Evolutionary conservation across 2,888 invertebrate species (phyloP).

Genomic region (Thyatira batis): DNA sequence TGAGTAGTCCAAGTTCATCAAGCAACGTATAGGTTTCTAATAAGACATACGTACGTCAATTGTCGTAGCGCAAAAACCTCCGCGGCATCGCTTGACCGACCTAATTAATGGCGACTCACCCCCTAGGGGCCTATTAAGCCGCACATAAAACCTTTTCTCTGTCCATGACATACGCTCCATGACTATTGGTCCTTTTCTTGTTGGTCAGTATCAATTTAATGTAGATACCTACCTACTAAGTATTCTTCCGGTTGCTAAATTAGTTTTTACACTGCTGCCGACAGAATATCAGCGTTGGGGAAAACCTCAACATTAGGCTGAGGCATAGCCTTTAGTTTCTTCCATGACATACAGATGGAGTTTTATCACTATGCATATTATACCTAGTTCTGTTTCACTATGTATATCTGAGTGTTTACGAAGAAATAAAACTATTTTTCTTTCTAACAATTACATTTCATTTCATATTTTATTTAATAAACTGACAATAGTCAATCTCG

Average conservation of each 20-base stretch:
- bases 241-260: neutral
- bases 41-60: slow-evolving; percentile 60
- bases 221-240: slow-evolving; percentile 1
- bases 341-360: too few relatives aligned
- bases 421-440: too few relatives aligned
- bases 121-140: slow-evolving; percentile 66
- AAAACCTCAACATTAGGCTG: too few relatives aligned
- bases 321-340: too few relatives aligned
- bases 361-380: too few relatives aligned
- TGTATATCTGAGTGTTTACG: too few relatives aligned
- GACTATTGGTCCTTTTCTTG: slow-evolving; percentile 54
- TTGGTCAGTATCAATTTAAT: slow-evolving; percentile 39
- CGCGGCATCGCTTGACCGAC: slow-evolving; percentile 52
- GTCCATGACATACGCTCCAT: slow-evolving; percentile 55
- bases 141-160: slow-evolving; percentile 71
- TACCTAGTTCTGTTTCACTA: too few relatives aligned
- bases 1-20: neutral
- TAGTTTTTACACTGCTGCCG: neutral
- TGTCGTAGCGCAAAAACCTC: slow-evolving; percentile 63
- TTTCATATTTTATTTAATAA: too few relatives aligned
- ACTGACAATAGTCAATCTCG: too few relatives aligned
- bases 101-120: slow-evolving; percentile 69
- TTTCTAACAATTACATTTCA: too few relatives aligned
- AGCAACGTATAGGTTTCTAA: neutral
- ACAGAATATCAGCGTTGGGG: too few relatives aligned